Conservation (phyloP, 1,140 invertebrate species). For the Pachyrhynchus sulphureomaculatus region DNA sequence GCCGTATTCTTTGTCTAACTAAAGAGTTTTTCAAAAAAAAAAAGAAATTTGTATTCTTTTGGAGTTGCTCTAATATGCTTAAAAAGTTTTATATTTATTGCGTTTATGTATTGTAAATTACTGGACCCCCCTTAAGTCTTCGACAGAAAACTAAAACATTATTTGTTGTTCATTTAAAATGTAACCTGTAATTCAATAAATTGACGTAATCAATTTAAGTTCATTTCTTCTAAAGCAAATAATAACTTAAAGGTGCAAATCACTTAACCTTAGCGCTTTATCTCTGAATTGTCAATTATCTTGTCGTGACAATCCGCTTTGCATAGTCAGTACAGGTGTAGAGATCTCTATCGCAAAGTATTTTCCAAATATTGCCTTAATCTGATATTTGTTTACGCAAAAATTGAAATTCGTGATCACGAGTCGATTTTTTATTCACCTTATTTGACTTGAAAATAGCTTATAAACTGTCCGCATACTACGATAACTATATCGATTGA, state of each 20-base stretch:
- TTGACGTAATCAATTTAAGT: not conserved
- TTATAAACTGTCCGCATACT: no score
- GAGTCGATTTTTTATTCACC: conserved; percentile 25
- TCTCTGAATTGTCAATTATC: conserved; percentile 33
- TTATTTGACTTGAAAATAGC: conserved; percentile 13
- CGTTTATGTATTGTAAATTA: no score
- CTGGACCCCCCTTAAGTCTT: no score
- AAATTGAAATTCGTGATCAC: conserved; percentile 37
- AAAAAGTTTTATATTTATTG: no score
- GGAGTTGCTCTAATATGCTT: no score
- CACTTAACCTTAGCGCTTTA: conserved; percentile 16
- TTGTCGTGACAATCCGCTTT: conserved; percentile 35
- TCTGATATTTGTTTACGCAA: conserved; percentile 27
- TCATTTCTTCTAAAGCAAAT: not conserved
- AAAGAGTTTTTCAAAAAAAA: no score
- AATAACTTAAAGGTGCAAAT: conserved; percentile 5
- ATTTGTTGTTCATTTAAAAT: no score
- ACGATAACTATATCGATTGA: no score
- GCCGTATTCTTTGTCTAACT: no score
- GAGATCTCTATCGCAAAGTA: conserved; percentile 21
- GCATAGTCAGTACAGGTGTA: conserved; percentile 31
- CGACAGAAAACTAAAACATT: no score
- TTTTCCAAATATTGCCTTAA: conserved; percentile 35
- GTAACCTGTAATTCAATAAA: not conserved
- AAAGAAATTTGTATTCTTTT: no score